Evolutionary conservation across 2,888 invertebrate genomes (phyloP).

Genomic region (Meghimatium bilineatum): DNA sequence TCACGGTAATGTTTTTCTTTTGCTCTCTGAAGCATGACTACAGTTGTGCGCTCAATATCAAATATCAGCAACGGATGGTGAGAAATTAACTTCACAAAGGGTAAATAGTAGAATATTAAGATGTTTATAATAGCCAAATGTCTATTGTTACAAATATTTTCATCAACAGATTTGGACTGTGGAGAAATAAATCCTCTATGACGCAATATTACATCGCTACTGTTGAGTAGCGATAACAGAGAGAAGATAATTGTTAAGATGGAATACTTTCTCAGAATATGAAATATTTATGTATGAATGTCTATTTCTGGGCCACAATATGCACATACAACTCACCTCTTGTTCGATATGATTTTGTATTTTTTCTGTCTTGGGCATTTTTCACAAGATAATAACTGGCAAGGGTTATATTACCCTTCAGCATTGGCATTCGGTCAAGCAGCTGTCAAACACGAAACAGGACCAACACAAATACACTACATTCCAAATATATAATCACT

Average conservation of each 20-base stretch:
- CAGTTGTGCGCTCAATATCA: conserved; percentile 14
- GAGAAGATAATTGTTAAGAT: too few relatives aligned
- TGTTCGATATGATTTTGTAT: conserved; percentile 20
- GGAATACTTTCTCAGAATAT: too few relatives aligned
- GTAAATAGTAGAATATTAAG: too few relatives aligned
- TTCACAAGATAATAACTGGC: conserved; percentile 38
- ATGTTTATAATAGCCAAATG: too few relatives aligned
- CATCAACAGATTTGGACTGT: too few relatives aligned
- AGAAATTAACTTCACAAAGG: conserved; percentile 26
- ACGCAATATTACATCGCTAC: too few relatives aligned
- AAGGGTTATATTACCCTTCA: conserved; percentile 27
- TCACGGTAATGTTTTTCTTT: conserved; percentile 31
- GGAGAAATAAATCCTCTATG: too few relatives aligned
- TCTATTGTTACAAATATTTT: too few relatives aligned
- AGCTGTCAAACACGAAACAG: conserved; percentile 37
- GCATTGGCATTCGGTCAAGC: conserved; percentile 25
- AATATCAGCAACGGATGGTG: conserved; percentile 27
- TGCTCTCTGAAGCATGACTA: conserved; percentile 29
- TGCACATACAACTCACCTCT: conserved; percentile 29
- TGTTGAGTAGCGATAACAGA: too few relatives aligned
- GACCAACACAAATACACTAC: background rate
- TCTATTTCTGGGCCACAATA: background rate
- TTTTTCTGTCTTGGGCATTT: conserved; percentile 48
- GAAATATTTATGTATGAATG: too few relatives aligned
- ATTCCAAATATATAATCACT: background rate